These are phyloP conservation scores for Agrotis clavis DNA, from an alignment of 2,888 invertebrate genomes.

Conservation along the genomic window DNA sequence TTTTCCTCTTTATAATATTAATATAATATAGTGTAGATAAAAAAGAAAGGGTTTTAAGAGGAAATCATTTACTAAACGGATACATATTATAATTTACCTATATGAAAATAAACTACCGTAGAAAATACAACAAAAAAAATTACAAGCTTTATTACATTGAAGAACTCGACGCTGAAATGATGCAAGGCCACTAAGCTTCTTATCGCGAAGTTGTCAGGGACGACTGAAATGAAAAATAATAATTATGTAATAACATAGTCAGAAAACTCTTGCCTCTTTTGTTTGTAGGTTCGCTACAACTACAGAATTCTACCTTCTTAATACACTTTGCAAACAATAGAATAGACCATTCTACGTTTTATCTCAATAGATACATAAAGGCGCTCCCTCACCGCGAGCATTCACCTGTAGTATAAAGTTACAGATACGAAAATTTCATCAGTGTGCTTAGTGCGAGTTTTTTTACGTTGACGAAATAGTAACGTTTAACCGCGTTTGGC, in stretches of 20 bases:
- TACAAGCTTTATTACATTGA: background rate
- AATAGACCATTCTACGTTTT: too few species aligned
- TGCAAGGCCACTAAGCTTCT: background rate
- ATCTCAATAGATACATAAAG: too few species aligned
- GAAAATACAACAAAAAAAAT: background rate
- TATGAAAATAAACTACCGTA: background rate
- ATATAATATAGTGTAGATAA: too few species aligned
- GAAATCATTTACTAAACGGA: conserved; percentile 8
- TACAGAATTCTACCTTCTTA: background rate
- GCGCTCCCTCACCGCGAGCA: too few species aligned
- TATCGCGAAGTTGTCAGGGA: conserved; percentile 18
- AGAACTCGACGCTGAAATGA: background rate
- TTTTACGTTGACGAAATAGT: too few species aligned
- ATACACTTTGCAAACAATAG: too few species aligned
- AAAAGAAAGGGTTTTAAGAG: background rate
- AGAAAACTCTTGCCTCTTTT: background rate
- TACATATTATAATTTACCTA: background rate
- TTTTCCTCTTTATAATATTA: too few species aligned
- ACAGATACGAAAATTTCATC: too few species aligned
- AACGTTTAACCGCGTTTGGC: too few species aligned
- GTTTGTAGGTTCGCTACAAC: background rate
- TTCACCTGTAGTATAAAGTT: too few species aligned
- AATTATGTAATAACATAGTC: background rate
- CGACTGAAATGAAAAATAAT: conserved; percentile 38
- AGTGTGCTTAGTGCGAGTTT: too few species aligned